phyloP scores from a whole-genome alignment of 2,797 vertebrate species.

The Ctenosaura bakeri region DNA sequence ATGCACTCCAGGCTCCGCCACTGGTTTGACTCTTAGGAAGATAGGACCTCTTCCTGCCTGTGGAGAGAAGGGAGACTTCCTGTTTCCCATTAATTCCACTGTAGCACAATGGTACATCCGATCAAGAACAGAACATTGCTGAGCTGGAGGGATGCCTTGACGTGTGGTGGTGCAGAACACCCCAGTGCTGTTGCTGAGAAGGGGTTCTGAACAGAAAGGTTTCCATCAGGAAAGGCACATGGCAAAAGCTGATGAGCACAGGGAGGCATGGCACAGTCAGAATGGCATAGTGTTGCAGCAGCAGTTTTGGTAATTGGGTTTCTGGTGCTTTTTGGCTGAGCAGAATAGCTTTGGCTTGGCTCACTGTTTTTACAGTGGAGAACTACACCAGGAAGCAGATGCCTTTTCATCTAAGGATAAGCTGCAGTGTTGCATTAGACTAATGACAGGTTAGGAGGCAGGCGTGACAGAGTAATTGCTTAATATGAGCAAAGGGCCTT shows the following conservation, averaged over 20 bases:
- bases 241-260: conserved; percentile 57
- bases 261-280: conserved; percentile 55
- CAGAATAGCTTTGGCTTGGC: conserved; percentile 31
- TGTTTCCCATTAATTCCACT: neutral
- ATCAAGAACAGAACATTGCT: conserved; percentile 24
- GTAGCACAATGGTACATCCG: conserved; percentile 40
- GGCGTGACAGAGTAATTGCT: neutral
- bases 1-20: too few species aligned
- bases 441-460: conserved; percentile 48
- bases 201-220: conserved; percentile 59
- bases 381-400: conserved; percentile 25
- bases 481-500: conserved; percentile 22
- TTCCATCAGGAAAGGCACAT: conserved; percentile 50
- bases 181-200: conserved; percentile 43
- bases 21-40: neutral
- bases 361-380: neutral
- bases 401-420: conserved; percentile 27
- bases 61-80: neutral
- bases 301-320: conserved; percentile 63
- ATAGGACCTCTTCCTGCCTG: neutral
- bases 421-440: conserved; percentile 40
- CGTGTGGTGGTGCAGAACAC: conserved; percentile 41
- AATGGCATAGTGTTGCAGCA: conserved; percentile 44
- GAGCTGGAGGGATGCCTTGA: conserved; percentile 56
- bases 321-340: conserved; percentile 38